These are phyloP conservation scores for Nymphalis urticae DNA, from an alignment of 2,888 invertebrate species.

Conservation along the genomic window DNA sequence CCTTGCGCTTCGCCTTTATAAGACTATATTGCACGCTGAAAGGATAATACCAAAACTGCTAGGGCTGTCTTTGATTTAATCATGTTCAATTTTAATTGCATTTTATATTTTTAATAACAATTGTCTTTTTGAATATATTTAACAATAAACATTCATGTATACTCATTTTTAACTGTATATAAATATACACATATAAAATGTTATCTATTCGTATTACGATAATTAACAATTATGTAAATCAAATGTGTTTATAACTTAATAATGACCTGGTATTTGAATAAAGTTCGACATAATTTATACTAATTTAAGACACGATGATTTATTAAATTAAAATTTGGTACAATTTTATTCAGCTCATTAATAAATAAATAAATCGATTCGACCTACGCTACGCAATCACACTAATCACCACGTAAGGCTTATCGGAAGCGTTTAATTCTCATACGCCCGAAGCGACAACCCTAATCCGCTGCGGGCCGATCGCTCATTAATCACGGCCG, in stretches of 20 bases:
- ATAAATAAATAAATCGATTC: conserved; percentile 30
- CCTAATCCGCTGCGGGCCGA: conserved; percentile 59
- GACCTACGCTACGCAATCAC: conserved; percentile 32
- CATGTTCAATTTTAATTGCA: background rate
- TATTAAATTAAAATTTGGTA: conserved; percentile 5
- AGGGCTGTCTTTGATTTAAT: conserved; percentile 25
- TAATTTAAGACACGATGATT: background rate
- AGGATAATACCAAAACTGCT: conserved; percentile 24
- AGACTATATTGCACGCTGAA: conserved; percentile 21
- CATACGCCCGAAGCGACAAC: conserved; percentile 41
- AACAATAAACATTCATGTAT: too few species aligned
- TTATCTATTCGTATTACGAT: background rate
- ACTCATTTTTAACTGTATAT: background rate
- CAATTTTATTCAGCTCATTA: conserved; percentile 23
- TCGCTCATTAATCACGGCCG: conserved; percentile 77
- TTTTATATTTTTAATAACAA: background rate
- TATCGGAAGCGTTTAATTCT: conserved; percentile 38
- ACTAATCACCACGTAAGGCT: conserved; percentile 40
- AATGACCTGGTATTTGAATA: background rate
- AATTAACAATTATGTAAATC: background rate
- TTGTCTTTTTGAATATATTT: too few species aligned
- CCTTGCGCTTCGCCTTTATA: conserved; percentile 10
- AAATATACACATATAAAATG: too few species aligned
- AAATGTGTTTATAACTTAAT: background rate
- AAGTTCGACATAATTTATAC: background rate